Evolutionary conservation across 2,888 invertebrate genomes (phyloP).

Genomic region (Bembecia ichneumoniformis): DNA sequence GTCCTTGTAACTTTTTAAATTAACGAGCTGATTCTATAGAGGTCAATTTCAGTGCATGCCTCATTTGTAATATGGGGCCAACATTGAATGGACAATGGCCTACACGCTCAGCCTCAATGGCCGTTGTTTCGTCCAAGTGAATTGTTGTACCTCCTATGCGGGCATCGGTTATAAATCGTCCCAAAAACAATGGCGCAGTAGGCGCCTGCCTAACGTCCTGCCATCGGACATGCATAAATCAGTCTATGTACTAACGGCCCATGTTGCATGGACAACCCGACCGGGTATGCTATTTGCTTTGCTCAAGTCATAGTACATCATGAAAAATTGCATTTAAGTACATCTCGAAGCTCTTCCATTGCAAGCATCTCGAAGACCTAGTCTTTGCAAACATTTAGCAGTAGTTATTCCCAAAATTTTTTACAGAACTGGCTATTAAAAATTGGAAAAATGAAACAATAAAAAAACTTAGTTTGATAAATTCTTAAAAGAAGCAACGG

Average conservation of each 20-base stretch:
- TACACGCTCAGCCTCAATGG: conserved; percentile 37
- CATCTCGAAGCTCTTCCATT: too few species aligned
- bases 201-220: conserved; percentile 31
- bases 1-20: not conserved
- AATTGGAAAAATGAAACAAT: too few species aligned
- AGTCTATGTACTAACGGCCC: conserved; percentile 39
- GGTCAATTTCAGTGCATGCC: conserved; percentile 34
- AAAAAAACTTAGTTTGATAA: too few species aligned
- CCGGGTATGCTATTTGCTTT: not conserved
- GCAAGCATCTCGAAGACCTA: too few species aligned
- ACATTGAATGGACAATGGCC: conserved; percentile 25
- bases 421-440: too few species aligned
- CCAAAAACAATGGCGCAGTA: conserved; percentile 58
- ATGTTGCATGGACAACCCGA: conserved; percentile 40
- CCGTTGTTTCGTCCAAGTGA: conserved; percentile 38
- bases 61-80: conserved; percentile 37
- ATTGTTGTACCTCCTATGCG: conserved; percentile 35
- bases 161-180: conserved; percentile 51
- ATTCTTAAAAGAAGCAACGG: too few species aligned
- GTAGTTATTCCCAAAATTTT: too few species aligned
- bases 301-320: not conserved
- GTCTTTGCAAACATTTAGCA: too few species aligned
- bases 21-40: conserved; percentile 8
- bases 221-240: conserved; percentile 54
- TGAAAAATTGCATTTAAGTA: not conserved